Conservation (phyloP, 2,888 invertebrate species). For the Orthosia gothica region DNA sequence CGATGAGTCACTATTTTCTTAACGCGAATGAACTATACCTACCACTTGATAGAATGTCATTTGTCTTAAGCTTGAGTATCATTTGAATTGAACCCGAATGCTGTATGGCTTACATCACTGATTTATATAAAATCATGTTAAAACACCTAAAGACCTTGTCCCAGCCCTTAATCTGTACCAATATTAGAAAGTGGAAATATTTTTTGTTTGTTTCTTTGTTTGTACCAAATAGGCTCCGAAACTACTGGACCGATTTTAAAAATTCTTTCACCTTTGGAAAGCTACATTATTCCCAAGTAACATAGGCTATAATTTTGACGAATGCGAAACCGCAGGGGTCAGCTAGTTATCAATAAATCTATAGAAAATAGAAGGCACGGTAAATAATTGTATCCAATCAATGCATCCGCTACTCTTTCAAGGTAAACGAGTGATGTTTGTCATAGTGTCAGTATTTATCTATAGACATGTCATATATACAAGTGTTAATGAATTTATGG, state of each 20-base stretch:
- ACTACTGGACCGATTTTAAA: too few relatives aligned
- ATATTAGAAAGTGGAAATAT: too few relatives aligned
- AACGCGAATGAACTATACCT: too few relatives aligned
- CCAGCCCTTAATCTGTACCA: neutral
- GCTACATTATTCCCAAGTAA: too few relatives aligned
- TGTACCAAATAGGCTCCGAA: too few relatives aligned
- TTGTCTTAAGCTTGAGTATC: neutral
- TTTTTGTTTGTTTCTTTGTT: too few relatives aligned
- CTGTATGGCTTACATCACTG: neutral
- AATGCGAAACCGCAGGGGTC: too few relatives aligned
- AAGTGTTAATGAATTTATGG: constrained; percentile 39
- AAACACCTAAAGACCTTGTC: constrained; percentile 10
- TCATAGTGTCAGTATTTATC: constrained; percentile 6
- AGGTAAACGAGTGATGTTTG: constrained; percentile 40
- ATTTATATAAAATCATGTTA: neutral
- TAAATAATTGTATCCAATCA: constrained; percentile 15
- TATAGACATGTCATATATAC: neutral
- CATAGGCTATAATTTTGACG: too few relatives aligned
- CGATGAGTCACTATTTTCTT: too few relatives aligned
- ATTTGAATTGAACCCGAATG: neutral
- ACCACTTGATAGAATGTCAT: too few relatives aligned
- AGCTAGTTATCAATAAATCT: neutral
- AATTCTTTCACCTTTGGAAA: too few relatives aligned
- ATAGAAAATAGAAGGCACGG: neutral
- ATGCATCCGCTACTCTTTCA: constrained; percentile 21